These are phyloP conservation scores for Calliphora vicina DNA, from an alignment of 1,140 invertebrate genomes.

Conservation along the genomic window DNA sequence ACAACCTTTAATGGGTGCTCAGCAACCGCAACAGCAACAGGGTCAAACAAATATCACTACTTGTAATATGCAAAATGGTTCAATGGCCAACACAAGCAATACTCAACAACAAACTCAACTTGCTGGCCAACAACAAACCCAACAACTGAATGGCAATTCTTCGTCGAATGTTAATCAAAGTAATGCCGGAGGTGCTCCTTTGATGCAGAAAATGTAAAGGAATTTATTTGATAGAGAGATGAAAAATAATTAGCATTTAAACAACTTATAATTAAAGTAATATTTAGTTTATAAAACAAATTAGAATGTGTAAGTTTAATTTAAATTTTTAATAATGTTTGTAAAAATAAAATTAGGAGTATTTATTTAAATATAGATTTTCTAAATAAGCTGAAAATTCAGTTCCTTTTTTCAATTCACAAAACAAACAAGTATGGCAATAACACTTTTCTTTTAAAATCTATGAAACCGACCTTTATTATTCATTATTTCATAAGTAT, in stretches of 20 bases:
- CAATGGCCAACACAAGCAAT: neutral
- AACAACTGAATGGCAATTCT: conserved; percentile 53
- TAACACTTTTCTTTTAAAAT: no score
- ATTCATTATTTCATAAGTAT: no score
- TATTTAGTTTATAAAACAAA: neutral
- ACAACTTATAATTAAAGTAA: neutral
- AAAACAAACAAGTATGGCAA: no score
- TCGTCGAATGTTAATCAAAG: conserved; percentile 16
- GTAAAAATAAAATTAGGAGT: neutral
- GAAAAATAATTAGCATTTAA: neutral
- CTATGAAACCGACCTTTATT: no score
- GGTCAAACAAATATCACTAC: neutral
- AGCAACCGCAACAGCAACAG: conserved; percentile 31
- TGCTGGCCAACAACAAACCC: conserved; percentile 23
- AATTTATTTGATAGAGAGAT: neutral
- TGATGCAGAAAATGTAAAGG: conserved; percentile 25
- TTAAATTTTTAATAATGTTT: neutral
- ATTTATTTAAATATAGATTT: conserved; percentile 33
- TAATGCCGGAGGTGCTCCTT: conserved; percentile 21
- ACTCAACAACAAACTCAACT: conserved; percentile 35
- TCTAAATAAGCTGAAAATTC: conserved; percentile 15
- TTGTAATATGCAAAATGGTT: conserved; percentile 30
- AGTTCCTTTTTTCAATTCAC: neutral
- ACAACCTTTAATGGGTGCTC: conserved; percentile 1
- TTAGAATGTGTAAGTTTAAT: neutral